These are phyloP conservation scores for Ctenoplectra terminalis DNA, from an alignment of 1,140 invertebrate species.

Conservation along the genomic window DNA sequence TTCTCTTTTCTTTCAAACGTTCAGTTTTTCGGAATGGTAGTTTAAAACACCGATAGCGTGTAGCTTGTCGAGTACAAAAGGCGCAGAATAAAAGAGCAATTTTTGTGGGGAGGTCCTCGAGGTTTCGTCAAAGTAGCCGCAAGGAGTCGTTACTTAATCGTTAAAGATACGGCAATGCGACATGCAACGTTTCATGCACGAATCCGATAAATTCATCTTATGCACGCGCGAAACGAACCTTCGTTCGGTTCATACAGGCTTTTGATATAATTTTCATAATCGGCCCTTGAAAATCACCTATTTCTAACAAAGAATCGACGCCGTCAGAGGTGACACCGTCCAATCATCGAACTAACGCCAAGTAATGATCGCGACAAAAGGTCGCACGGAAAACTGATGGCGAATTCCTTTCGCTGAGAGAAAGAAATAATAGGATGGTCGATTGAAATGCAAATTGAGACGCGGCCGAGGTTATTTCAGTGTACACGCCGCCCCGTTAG, in stretches of 20 bases:
- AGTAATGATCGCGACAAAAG: background rate
- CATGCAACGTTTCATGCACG: conserved; percentile 33
- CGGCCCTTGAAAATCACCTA: no score
- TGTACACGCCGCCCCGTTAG: conserved; percentile 27
- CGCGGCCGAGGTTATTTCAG: conserved; percentile 32
- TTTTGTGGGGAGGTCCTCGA: background rate
- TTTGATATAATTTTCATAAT: no score
- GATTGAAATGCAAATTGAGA: conserved; percentile 47
- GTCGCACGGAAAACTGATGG: background rate
- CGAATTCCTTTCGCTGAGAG: background rate
- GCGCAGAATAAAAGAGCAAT: conserved; percentile 14
- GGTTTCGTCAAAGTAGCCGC: background rate
- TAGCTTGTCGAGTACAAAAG: background rate
- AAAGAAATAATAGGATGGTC: conserved; percentile 12
- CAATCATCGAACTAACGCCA: background rate
- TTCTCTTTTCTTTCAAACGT: no score
- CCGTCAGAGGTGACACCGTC: no score
- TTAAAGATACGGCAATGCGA: conserved; percentile 15
- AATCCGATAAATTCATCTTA: conserved; percentile 13
- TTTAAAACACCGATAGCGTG: no score
- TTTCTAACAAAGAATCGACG: no score
- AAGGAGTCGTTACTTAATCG: background rate
- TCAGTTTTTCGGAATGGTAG: no score
- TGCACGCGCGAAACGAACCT: background rate
- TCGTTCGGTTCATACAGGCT: background rate